phyloP scores from a whole-genome alignment of 2,888 invertebrate genomes.

The Meloe dianella region DNA sequence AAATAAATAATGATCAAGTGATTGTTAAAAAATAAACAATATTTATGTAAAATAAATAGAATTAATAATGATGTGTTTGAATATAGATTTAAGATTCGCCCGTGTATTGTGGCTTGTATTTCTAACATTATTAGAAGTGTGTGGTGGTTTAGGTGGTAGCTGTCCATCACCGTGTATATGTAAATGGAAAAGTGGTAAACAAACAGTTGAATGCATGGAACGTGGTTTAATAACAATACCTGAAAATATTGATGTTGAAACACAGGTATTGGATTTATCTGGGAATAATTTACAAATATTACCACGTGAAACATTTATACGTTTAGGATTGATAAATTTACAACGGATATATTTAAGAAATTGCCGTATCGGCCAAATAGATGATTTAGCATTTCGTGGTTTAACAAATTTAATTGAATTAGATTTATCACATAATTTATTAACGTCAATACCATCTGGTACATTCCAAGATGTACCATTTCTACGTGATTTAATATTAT shows the following conservation, averaged over 20 bases:
- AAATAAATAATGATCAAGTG: background rate
- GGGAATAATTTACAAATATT: conserved; percentile 86
- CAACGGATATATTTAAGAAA: conserved; percentile 84
- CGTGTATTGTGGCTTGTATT: conserved; percentile 25
- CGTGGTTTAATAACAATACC: conserved; percentile 84
- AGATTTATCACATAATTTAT: conserved; percentile 83
- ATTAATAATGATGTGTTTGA: conserved; percentile 21
- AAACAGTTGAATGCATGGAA: conserved; percentile 89
- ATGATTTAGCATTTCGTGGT: conserved; percentile 82
- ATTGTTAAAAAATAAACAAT: background rate
- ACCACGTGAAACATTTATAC: conserved; percentile 80
- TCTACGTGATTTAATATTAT: conserved; percentile 79
- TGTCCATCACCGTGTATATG: conserved; percentile 84
- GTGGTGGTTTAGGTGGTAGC: conserved; percentile 64
- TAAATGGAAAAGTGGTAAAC: conserved; percentile 94
- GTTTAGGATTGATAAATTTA: conserved; percentile 81
- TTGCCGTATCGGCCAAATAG: conserved; percentile 86
- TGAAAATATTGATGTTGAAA: conserved; percentile 83
- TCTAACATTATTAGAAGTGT: conserved; percentile 35
- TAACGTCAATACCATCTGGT: conserved; percentile 79
- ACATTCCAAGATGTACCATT: conserved; percentile 82
- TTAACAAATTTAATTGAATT: conserved; percentile 89
- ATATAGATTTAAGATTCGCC: conserved; percentile 11
- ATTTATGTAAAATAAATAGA: background rate
- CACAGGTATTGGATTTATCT: conserved; percentile 89